Base-by-base conservation (phyloP, 2,888 invertebrate genomes). In the Tetanocera ferruginea region DNA sequence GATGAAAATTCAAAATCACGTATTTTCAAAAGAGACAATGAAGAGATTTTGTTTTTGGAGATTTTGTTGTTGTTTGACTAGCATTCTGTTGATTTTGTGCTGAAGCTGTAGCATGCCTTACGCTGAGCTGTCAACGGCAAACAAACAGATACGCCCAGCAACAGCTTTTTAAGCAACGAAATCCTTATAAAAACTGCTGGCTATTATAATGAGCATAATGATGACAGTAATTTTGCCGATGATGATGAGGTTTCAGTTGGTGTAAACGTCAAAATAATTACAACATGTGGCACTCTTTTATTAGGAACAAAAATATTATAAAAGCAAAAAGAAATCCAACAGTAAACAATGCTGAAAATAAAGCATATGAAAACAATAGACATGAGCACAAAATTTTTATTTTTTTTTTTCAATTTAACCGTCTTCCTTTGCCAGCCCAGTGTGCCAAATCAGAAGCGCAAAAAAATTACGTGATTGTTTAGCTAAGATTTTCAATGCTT, bases 221-320 rank as follows among this genome's bases (percentile, higher is more conserved):
- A 43, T 43, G 43, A 43, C 14, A 14, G 43, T 43, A 3, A 43
- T 37, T 37, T 37, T 60, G 60, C 5, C 14, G 11, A 28, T 25
- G 25, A 28, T 17, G 23, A 25, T 60, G 11, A 28, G 28, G 55
- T 55, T 55, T 19, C 14, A 28, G 14, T 28, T 60, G 28, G 17
- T 60, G 28, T 60, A 60, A 67, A 67, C 67, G 9, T 67, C 67
- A 67, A 67, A 67, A 67, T 67, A 67, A 67, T 67, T 31, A 67
- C 67, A 37, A 67, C 67, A 43, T 67, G 67, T 67, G 67, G 23
- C 67, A 23, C 28, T 28, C 60, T 60, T 60, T 60, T 17, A 23
- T 25, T 14, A 25, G 14, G 3, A 60, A n/a, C n/a, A 1, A 28
- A 28, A 9, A 11, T 28, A 28, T 5, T 25, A 28, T n/a, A 14